Percentiles rank a stretch among this genome's conserved stretches.
These are phyloP conservation scores for Drosophila tristis DNA, from an alignment of 1,140 invertebrate genomes.

Conservation along the genomic window DNA sequence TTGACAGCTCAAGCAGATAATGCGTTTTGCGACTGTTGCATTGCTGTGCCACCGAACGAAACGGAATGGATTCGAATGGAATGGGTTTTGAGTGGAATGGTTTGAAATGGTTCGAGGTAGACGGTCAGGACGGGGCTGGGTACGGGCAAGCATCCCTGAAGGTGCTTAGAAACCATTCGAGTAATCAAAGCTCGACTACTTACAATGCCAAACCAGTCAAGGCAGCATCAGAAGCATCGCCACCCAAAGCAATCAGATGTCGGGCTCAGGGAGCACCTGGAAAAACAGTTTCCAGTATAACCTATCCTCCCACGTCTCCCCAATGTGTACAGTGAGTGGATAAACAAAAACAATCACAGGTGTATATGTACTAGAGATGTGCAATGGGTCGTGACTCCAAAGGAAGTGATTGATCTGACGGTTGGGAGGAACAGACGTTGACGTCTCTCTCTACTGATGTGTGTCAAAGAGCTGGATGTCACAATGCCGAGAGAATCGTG, in stretches of 20 bases:
- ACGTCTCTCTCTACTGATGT: too few species aligned
- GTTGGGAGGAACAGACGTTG: too few species aligned
- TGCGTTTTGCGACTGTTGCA: slow-evolving; percentile 80
- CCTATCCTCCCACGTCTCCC: neutral
- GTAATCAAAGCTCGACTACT: slow-evolving; percentile 75
- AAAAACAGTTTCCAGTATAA: slow-evolving; percentile 42
- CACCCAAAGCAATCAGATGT: slow-evolving; percentile 48
- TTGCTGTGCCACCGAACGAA: slow-evolving; percentile 28
- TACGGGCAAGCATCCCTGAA: slow-evolving; percentile 27
- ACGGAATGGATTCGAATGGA: neutral
- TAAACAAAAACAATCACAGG: slow-evolving; percentile 64
- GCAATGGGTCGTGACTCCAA: neutral
- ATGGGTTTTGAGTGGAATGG: too few species aligned
- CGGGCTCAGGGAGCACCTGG: slow-evolving; percentile 60
- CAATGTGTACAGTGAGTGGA: slow-evolving; percentile 6
- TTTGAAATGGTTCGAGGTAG: too few species aligned
- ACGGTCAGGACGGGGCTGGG: slow-evolving; percentile 7
- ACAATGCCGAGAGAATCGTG: neutral
- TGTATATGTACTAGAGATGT: slow-evolving; percentile 7
- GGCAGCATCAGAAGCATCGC: slow-evolving; percentile 9
- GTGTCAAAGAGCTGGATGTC: neutral
- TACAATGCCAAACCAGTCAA: slow-evolving; percentile 44
- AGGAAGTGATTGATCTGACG: neutral
- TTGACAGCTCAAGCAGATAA: slow-evolving; percentile 77
- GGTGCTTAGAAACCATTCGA: slow-evolving; percentile 76